Conservation (phyloP, 2,888 invertebrate genomes). For the Pollenia labialis region DNA sequence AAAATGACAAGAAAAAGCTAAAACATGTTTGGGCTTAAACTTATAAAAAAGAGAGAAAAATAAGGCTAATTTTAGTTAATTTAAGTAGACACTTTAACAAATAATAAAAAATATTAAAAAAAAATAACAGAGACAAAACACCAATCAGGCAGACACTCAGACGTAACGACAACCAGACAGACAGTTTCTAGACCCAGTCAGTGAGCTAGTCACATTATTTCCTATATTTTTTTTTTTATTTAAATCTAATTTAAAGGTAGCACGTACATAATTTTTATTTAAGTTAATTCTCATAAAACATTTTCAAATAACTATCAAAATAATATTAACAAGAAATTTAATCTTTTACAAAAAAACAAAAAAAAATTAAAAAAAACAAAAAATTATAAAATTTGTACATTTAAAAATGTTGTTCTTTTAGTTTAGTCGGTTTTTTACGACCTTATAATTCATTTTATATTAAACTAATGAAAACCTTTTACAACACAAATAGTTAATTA, state of each 20-base stretch:
- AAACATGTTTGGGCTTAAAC: slow-evolving; percentile 38
- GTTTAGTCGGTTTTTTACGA: background rate
- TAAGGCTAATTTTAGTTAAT: slow-evolving; percentile 48
- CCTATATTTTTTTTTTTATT: slow-evolving; percentile 23
- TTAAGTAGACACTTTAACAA: slow-evolving; percentile 51
- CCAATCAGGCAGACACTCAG: slow-evolving; percentile 32
- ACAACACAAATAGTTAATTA: background rate
- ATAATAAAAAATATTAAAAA: background rate
- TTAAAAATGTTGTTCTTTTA: background rate
- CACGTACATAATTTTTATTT: slow-evolving; percentile 48
- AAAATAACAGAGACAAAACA: slow-evolving; percentile 22
- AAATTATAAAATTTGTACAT: background rate
- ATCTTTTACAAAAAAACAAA: background rate
- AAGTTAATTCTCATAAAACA: slow-evolving; percentile 30
- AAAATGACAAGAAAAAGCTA: slow-evolving; percentile 27
- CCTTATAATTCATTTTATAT: slow-evolving; percentile 13
- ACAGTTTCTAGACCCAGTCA: slow-evolving; percentile 33
- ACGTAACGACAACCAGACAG: slow-evolving; percentile 34
- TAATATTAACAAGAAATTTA: background rate
- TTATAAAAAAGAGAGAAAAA: slow-evolving; percentile 12
- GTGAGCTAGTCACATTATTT: slow-evolving; percentile 38
- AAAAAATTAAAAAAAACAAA: no score
- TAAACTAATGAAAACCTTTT: background rate
- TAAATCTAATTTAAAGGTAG: slow-evolving; percentile 49
- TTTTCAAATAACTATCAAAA: background rate